phyloP scores from a whole-genome alignment of 2,797 vertebrate species.

The Cyprinodon diabolis region DNA sequence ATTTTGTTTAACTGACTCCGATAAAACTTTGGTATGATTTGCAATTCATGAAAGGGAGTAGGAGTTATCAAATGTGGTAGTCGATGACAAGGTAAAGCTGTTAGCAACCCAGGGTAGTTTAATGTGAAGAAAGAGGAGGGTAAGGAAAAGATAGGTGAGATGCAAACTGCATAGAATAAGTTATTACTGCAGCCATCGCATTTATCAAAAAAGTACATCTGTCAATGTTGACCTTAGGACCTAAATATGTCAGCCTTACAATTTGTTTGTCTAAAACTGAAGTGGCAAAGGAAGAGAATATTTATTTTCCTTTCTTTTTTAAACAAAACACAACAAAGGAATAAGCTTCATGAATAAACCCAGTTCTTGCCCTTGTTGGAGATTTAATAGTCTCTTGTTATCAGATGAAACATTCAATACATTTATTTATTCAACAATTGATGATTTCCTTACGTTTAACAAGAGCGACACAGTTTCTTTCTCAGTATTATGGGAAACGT shows the following conservation, averaged over 20 bases:
- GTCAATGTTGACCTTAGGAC: not conserved
- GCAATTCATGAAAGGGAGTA: not conserved
- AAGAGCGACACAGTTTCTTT: not conserved
- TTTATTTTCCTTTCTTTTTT: not conserved
- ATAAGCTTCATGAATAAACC: not conserved
- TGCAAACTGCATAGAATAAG: not conserved
- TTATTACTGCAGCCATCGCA: not conserved
- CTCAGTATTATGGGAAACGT: not conserved
- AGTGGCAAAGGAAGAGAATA: not conserved
- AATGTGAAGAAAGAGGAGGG: too few relatives aligned
- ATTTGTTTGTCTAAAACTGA: not conserved
- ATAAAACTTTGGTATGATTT: not conserved
- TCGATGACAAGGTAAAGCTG: not conserved
- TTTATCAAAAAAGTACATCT: not conserved
- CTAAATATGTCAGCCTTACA: not conserved
- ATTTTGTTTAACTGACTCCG: not conserved
- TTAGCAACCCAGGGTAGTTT: not conserved
- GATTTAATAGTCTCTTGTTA: not conserved
- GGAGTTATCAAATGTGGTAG: not conserved
- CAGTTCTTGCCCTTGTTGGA: not conserved
- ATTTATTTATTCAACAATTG: not conserved
- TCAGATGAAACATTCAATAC: not conserved
- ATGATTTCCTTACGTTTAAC: not conserved
- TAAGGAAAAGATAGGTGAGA: not conserved
- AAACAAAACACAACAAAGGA: not conserved